Conservation (phyloP, 2,797 vertebrate species). For the Rousettus madagascariensis region DNA sequence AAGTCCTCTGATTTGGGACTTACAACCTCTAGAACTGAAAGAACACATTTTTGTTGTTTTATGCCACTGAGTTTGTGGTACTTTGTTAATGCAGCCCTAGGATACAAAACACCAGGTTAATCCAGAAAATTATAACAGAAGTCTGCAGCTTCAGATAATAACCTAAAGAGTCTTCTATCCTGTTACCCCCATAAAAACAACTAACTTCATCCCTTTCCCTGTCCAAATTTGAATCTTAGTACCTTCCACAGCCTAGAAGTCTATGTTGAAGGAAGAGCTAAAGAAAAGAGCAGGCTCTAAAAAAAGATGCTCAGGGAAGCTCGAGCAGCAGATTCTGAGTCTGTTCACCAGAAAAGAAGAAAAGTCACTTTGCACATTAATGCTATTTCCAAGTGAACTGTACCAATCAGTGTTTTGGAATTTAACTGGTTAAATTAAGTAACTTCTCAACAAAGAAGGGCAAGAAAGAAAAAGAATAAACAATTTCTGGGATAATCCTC, state of each 20-base stretch:
- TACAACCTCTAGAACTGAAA: neutral
- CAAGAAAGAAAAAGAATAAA: neutral
- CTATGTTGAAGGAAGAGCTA: neutral
- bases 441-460: neutral
- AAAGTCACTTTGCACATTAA: neutral
- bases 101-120: neutral
- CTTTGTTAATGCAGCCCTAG: neutral
- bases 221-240: neutral
- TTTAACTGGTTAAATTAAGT: neutral
- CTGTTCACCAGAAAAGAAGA: neutral
- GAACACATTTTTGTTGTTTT: neutral
- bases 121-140: neutral
- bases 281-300: neutral
- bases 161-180: neutral
- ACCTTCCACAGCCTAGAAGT: neutral
- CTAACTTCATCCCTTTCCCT: neutral
- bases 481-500: neutral
- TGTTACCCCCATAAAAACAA: neutral
- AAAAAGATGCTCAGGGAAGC: neutral
- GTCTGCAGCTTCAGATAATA: neutral
- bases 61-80: neutral
- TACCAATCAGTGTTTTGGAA: neutral
- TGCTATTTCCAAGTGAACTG: neutral
- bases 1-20: neutral
- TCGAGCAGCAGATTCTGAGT: neutral